A percentile compares a stretch with the other conserved stretches of the same genome.
phyloP scores from a whole-genome alignment of 2,113 vertebrate species.

The Tachysurus vachellii region DNA sequence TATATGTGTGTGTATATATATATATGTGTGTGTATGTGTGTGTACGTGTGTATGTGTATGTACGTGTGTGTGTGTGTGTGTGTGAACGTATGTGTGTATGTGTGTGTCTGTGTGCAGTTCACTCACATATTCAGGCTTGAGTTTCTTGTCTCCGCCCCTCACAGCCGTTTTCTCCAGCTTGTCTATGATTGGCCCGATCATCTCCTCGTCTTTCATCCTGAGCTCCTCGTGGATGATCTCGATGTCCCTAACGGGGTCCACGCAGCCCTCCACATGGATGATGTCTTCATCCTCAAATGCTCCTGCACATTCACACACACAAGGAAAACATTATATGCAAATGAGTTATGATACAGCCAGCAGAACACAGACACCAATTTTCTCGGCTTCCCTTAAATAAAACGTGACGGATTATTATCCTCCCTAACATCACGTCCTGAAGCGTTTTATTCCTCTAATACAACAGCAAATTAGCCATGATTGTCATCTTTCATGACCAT shows the following conservation, averaged over 20 bases:
- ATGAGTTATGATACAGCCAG: background rate
- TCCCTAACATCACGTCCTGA: background rate
- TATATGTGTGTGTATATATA: too few species aligned
- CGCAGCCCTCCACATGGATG: constrained; percentile 92
- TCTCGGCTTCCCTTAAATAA: background rate
- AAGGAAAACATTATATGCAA: background rate
- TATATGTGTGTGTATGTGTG: too few species aligned
- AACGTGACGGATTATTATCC: background rate
- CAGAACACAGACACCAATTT: background rate
- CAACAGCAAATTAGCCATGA: too few species aligned
- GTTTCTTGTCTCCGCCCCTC: constrained; percentile 94
- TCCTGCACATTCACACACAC: constrained; percentile 61
- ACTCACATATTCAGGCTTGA: constrained; percentile 98
- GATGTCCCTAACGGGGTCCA: constrained; percentile 92
- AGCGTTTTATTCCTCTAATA: background rate
- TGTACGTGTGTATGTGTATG: too few species aligned
- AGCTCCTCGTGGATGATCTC: constrained; percentile 92
- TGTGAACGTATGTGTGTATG: too few species aligned
- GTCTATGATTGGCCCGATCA: constrained; percentile 87
- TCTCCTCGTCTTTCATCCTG: constrained; percentile 94
- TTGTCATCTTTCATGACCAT: background rate
- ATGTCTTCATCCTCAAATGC: constrained; percentile 99
- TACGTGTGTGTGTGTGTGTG: too few species aligned
- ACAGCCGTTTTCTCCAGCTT: constrained; percentile 96
- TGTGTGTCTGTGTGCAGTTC: constrained; percentile 9